Conservation (phyloP, 2,888 invertebrate genomes). For the Ditylenchus weischeri region DNA sequence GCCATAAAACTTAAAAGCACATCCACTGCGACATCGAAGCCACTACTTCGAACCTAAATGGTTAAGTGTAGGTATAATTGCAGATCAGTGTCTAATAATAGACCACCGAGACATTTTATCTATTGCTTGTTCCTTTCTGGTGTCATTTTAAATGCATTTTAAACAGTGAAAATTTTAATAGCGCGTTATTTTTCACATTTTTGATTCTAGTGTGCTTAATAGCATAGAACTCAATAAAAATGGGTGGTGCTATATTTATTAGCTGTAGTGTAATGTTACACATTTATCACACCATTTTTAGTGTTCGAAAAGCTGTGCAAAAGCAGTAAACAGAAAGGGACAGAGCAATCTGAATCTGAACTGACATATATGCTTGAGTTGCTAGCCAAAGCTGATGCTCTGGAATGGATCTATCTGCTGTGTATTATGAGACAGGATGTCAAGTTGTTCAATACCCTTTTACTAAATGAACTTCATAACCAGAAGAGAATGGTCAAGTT, state of each 20-base stretch:
- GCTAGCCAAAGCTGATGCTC: conserved; percentile 40
- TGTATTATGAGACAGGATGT: conserved; percentile 49
- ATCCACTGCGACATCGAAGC: no score
- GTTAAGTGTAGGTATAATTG: no score
- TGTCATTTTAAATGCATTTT: no score
- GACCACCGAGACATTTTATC: no score
- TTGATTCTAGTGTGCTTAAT: background rate
- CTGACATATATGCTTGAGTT: conserved; percentile 38
- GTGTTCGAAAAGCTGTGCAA: conserved; percentile 39
- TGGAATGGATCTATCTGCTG: conserved; percentile 52
- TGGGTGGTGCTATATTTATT: background rate
- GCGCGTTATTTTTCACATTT: no score
- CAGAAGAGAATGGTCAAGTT: conserved; percentile 28
- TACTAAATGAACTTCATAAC: conserved; percentile 18
- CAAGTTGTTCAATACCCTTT: conserved; percentile 35
- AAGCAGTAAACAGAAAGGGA: conserved; percentile 28
- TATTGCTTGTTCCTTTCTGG: no score
- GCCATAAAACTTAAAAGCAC: no score
- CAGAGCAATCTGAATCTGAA: conserved; percentile 32
- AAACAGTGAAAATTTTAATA: no score
- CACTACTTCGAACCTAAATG: no score
- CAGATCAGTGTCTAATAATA: no score
- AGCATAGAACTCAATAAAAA: background rate
- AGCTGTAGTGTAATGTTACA: no score
- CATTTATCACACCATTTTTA: conserved; percentile 65